These are phyloP conservation scores for Pemphredon lugubris DNA, from an alignment of 2,888 invertebrate genomes.

Conservation along the genomic window DNA sequence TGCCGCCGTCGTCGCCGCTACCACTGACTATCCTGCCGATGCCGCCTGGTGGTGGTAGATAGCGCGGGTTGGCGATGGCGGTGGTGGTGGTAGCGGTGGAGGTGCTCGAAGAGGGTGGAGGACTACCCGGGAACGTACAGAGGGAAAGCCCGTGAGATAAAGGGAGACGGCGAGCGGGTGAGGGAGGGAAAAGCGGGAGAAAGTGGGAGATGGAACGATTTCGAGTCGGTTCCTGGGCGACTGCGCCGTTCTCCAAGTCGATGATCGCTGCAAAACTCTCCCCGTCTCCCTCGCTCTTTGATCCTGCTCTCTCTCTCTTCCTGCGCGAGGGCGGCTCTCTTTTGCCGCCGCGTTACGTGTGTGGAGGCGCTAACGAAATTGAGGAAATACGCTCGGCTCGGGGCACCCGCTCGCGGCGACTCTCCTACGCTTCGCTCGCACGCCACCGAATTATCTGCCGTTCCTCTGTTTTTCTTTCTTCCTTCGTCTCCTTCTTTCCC, in stretches of 20 bases:
- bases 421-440: too few species aligned
- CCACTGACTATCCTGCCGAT: conserved; percentile 35
- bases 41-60: conserved; percentile 31
- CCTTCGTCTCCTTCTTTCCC: neutral
- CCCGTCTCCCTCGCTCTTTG: conserved; percentile 47
- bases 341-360: neutral
- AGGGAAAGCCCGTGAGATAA: conserved; percentile 33
- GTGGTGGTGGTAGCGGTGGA: conserved; percentile 25
- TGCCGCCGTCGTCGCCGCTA: conserved; percentile 13
- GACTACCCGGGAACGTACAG: conserved; percentile 46
- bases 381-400: conserved; percentile 60
- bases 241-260: conserved; percentile 65
- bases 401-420: conserved; percentile 27
- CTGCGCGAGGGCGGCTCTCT: neutral
- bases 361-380: conserved; percentile 64
- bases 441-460: conserved; percentile 38
- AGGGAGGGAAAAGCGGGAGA: conserved; percentile 27
- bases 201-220: conserved; percentile 52
- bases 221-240: conserved; percentile 63
- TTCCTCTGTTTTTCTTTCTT: conserved; percentile 2
- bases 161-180: conserved; percentile 30
- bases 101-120: conserved; percentile 39
- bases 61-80: conserved; percentile 30
- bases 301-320: conserved; percentile 26
- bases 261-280: conserved; percentile 67